phyloP scores from a whole-genome alignment of 2,888 invertebrate species.

The Macrosiphum euphorbiae region DNA sequence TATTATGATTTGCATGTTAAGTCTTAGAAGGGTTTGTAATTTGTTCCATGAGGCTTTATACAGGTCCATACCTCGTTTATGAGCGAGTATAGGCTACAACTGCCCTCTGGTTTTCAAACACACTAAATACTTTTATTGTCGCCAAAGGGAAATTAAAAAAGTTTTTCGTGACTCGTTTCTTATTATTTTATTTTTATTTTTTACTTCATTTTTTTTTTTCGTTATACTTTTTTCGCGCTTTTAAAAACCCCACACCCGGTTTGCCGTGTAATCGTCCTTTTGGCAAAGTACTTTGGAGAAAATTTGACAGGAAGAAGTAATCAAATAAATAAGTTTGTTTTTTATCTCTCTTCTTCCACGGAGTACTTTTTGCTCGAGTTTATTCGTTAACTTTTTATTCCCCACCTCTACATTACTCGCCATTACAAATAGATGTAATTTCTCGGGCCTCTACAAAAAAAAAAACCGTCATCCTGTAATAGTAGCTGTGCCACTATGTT shows the following conservation, averaged over 20 bases:
- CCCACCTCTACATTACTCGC: neutral
- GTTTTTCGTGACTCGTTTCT: constrained; percentile 57
- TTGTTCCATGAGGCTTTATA: neutral
- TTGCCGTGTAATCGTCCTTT: constrained; percentile 59
- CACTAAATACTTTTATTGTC: constrained; percentile 62
- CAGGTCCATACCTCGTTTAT: neutral
- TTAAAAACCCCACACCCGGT: constrained; percentile 45
- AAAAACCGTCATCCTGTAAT: neutral
- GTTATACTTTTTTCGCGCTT: constrained; percentile 59
- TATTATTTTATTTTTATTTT: constrained; percentile 47
- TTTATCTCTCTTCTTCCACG: constrained; percentile 59
- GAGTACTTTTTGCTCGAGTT: constrained; percentile 53
- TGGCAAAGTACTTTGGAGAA: constrained; percentile 58
- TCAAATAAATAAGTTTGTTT: constrained; percentile 64
- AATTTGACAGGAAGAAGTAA: constrained; percentile 64
- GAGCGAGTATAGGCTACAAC: constrained; percentile 17
- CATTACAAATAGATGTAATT: constrained; percentile 60
- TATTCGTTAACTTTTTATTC: constrained; percentile 60
- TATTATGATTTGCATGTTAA: neutral
- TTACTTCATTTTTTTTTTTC: constrained; percentile 28
- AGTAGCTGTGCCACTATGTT: neutral
- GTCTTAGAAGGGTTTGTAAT: neutral
- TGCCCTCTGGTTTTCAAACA: constrained; percentile 52
- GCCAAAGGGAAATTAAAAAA: constrained; percentile 61
- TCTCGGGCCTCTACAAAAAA: constrained; percentile 4